Percentiles rank a stretch among this genome's conserved stretches.
phyloP scores from a whole-genome alignment of 2,113 vertebrate genomes.

The Thermophis baileyi region DNA sequence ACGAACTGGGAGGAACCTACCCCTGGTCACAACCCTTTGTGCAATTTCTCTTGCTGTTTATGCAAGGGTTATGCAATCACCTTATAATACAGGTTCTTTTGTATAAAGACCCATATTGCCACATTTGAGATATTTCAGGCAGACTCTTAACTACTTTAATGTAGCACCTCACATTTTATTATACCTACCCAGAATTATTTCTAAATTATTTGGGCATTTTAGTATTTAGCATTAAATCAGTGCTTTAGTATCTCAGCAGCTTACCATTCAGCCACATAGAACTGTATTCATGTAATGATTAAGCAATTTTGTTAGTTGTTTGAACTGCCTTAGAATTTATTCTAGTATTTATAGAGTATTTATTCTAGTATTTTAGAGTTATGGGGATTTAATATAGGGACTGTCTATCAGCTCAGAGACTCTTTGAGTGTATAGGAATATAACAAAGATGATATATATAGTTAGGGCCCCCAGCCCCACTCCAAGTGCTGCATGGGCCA shows the following conservation, averaged over 20 bases:
- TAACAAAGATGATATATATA: background rate
- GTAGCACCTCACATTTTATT: background rate
- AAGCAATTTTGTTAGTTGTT: background rate
- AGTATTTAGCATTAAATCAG: background rate
- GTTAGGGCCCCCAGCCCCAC: conserved; percentile 27
- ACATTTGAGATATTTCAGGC: background rate
- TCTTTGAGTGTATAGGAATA: background rate
- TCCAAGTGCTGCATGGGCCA: conserved; percentile 38
- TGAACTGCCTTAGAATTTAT: background rate
- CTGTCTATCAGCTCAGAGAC: background rate
- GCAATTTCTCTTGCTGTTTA: background rate
- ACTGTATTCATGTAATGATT: background rate
- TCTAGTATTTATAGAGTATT: background rate
- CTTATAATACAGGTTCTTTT: background rate
- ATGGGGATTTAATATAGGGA: background rate
- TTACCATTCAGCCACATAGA: background rate
- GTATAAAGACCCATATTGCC: background rate
- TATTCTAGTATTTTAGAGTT: background rate
- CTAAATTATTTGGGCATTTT: background rate
- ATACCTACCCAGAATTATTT: background rate
- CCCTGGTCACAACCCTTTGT: background rate
- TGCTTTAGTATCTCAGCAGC: background rate
- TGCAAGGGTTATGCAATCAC: background rate
- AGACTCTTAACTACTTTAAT: background rate
- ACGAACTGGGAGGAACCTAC: too few relatives aligned